Percentiles rank a stretch among this genome's conserved stretches.
Conservation (phyloP, 2,113 vertebrate genomes). For the Spermophilus dauricus region DNA sequence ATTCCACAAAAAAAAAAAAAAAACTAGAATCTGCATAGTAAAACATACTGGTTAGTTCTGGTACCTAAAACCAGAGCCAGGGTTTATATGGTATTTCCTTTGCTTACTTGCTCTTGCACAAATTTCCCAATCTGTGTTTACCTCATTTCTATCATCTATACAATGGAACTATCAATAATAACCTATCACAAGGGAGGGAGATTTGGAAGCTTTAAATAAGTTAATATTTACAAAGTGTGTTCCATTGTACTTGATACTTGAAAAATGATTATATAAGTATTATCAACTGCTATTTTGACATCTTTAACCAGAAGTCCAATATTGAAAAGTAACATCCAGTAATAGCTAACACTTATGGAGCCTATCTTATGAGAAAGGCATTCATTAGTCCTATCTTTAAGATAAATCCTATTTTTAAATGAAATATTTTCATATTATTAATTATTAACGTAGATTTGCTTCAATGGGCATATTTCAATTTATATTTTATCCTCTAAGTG, state of each 20-base stretch:
- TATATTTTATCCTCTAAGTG: background rate
- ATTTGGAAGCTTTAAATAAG: background rate
- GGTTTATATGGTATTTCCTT: background rate
- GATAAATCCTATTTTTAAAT: slow-evolving; percentile 1
- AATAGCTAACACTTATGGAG: background rate
- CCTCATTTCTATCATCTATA: background rate
- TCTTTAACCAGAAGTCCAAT: slow-evolving; percentile 37
- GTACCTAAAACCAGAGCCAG: background rate
- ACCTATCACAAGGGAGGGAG: background rate
- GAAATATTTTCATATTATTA: slow-evolving; percentile 9
- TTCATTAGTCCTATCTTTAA: background rate
- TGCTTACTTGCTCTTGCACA: background rate
- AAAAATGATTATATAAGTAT: background rate
- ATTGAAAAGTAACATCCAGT: background rate
- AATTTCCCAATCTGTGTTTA: background rate
- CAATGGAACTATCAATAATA: background rate
- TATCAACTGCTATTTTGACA: background rate
- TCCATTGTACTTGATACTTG: background rate
- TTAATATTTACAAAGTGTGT: slow-evolving; percentile 12
- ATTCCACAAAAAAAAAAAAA: background rate
- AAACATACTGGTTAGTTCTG: background rate
- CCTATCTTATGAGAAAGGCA: slow-evolving; percentile 6
- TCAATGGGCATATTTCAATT: background rate
- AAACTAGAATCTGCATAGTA: background rate
- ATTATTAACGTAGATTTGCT: slow-evolving; percentile 29